Base-by-base conservation (phyloP, 2,888 invertebrate genomes). In the Apotomis turbidana region DNA sequence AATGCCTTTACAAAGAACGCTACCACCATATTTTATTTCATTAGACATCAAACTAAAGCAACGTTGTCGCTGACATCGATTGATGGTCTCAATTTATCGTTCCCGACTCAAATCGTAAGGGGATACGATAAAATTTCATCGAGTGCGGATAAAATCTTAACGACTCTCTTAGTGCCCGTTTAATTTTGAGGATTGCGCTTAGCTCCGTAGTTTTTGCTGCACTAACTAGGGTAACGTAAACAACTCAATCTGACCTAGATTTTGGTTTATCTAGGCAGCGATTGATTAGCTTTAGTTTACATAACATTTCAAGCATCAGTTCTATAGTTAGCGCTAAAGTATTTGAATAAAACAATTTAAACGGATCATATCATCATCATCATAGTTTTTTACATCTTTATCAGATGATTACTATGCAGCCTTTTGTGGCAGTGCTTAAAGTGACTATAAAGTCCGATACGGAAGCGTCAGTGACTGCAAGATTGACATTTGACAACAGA, bases 41-140 rank as follows among this genome's bases (percentile, higher is more conserved):
- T 38, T 1, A n/a, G 41, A 55, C 41, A 64, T 55, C 64, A 52
- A 41, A n/a, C 51, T 10, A 27, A 52, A 59, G 36, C 38, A 38
- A 2, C 49, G 49, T 44, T 44, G 46, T 6, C 9, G 10, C 6
- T 41, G 62, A 63, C 57, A 58, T 55, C 41, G 70, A 51, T 58
- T 52, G 27, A 58, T 41, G n/a, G 15, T 41, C 46, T 41, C 52
- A 2, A 57, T 46, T 46, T 44, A 41, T 13, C 38, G 55, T n/a
- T 44, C 9, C 5, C 46, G 57, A 15, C 60, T 68, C 27, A 62
- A 68, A 63, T 59, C 13, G 52, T 62, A 63, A 57, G 52, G 66
- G 55, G 68, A 52, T 59, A 36, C 36, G 71, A 68, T 71, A 62
- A 67, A 68, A 38, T 63, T 72, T 72, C 59, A 68, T 68, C 63